Base-by-base conservation (phyloP, 2,888 invertebrate genomes). In the Andrena hattorfiana region DNA sequence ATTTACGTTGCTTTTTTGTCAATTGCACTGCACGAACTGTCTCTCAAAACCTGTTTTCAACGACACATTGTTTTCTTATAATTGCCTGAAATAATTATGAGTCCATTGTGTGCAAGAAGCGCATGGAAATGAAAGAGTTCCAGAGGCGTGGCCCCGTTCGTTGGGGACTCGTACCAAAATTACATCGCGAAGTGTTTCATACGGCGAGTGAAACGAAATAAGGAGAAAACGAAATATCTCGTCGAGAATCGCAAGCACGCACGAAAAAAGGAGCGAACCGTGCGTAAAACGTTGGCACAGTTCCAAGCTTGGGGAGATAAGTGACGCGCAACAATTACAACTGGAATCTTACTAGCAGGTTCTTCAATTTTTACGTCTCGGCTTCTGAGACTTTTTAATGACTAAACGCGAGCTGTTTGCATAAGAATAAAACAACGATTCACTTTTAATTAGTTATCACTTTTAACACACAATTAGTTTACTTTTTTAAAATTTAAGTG, bases 241-340 rank as follows among this genome's bases (percentile, higher is more conserved):
- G 67, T 5, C 54, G 62, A 48, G 26, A 26, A 56, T 26, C 16
- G 54, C 49, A 13, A 26, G 67, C 51, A 62, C 35, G 49, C 20
- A 26, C 10, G 13, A 8, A 67, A 35, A 54, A 56, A 68, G 8
- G 10, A 42, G 42, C 42, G 42, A n/a, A 48, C 60, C 32, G 23
- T 20, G 51, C 51, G 51, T 51, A 20, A 30, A 67, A 60, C 48
- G 35, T 26, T 68, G 74, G 67, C 67, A 10, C 7, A 2, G 10
- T 30, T 8, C 49, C 74, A 48, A 59, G 60, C 23, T 16, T 8
- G 13, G 26, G 13, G 23, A 56, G 60, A 75, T 60, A 62, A 62
- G 35, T 32, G 30, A 32, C 30, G n/a, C 35, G 30, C 48, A 68
- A 68, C 67, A 60, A 68, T 75, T 51, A 68, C 60, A 68, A 23